These are phyloP conservation scores for Xiphydria camelus DNA, from an alignment of 2,888 invertebrate species.

Conservation along the genomic window DNA sequence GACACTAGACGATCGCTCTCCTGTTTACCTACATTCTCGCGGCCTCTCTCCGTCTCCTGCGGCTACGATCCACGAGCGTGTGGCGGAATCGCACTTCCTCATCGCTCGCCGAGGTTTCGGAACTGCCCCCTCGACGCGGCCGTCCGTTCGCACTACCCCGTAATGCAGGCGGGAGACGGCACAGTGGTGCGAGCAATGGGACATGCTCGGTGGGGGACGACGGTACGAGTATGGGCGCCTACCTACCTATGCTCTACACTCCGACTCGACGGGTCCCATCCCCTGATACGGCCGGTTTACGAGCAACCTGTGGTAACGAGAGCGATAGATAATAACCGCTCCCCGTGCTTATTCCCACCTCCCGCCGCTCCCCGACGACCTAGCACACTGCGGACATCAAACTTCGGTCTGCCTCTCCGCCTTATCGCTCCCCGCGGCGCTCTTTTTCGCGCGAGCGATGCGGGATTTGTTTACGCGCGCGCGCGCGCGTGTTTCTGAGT, in stretches of 20 bases:
- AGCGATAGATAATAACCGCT: conserved; percentile 59
- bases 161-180: conserved; percentile 40
- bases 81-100: conserved; percentile 25
- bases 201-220: too few species aligned
- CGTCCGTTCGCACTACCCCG: conserved; percentile 44
- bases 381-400: too few species aligned
- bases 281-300: conserved; percentile 56
- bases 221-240: conserved; percentile 42
- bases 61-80: too few species aligned
- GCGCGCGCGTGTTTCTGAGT: too few species aligned
- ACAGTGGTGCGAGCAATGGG: too few species aligned
- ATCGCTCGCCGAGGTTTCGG: conserved; percentile 32
- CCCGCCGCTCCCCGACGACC: conserved; percentile 9
- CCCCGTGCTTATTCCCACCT: conserved; percentile 45
- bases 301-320: conserved; percentile 60
- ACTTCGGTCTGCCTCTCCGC: too few species aligned
- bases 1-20: too few species aligned
- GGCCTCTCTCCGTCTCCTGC: too few species aligned
- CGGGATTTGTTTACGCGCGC: too few species aligned
- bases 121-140: conserved; percentile 46
- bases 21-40: too few species aligned
- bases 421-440: too few species aligned
- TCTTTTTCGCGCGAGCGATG: too few species aligned
- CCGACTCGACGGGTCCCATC: conserved; percentile 44
- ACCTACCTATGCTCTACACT: conserved; percentile 45